Evolutionary conservation across 2,113 vertebrate genomes (phyloP), one percentile per base, ranked within the genome.

Genomic region (Crotalus helleri): DNA sequence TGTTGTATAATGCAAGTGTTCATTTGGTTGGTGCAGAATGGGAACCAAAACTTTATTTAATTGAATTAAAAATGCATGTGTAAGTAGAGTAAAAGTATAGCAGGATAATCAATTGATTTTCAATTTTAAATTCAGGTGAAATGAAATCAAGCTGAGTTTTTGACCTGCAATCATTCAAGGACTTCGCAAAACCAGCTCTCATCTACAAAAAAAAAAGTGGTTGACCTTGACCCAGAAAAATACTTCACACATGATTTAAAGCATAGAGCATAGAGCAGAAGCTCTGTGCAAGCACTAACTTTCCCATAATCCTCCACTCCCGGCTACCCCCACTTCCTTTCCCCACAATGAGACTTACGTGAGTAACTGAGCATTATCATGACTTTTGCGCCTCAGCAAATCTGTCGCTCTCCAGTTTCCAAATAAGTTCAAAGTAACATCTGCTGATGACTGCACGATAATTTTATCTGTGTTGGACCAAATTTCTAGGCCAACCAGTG

Each of bases 361-460:
- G 93, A 99, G 96, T 49, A 99, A 97, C 61, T 99, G 99, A 0
- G 99, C 98, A 0, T 99, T 98, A 97, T 99, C 99, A 0, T 99
- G 98, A 0, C n/a, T 94, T 1, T 96, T 98, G 91, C 96, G 97
- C 15, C 92, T 94, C 0, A 96, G 21, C 21, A 99, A 95, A 0
- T 97, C 92, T 0, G 4, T 33, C 4, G 91, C 96, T 26, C 98
- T 98, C 99, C 99, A 99, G 0, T 81, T 95, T 91, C 96, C 96
- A 94, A 99, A 99, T 8, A 96, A 94, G 0, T 98, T 94, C 95
- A 99, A 97, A 3, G 98, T 99, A 46, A 12, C 5, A 0, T 97
- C 97, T 0, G 98, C 97, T 0, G 94, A 93, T 0, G 96, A 94
- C 0, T 98, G 94, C 95, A 99, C 97, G 1, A 98, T 98, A 69